A percentile compares a stretch with the other conserved stretches of the same genome.
These are phyloP conservation scores for Nothocercus nigrocapillus DNA, from an alignment of 2,113 vertebrate genomes.

Conservation along the genomic window DNA sequence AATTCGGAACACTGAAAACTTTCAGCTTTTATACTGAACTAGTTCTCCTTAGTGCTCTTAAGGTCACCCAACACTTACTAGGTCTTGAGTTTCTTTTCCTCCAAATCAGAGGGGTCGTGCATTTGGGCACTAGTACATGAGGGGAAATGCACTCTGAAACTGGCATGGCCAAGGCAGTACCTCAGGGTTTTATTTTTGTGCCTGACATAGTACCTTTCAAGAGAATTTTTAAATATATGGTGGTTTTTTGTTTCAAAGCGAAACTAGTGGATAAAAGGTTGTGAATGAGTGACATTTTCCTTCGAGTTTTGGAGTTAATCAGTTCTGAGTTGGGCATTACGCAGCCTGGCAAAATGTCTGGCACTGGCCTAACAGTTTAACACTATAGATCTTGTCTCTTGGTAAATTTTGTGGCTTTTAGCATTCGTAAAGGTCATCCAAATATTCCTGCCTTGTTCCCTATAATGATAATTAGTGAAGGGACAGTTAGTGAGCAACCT, in stretches of 20 bases:
- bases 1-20: not conserved
- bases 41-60: fast-evolving
- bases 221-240: not conserved
- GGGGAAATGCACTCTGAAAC: not conserved
- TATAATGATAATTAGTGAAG: not conserved
- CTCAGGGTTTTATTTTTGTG: not conserved
- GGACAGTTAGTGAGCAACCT: not conserved
- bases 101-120: not conserved
- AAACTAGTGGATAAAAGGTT: not conserved
- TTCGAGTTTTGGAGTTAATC: not conserved
- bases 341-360: not conserved
- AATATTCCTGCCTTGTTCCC: not conserved
- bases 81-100: not conserved
- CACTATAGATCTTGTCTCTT: not conserved
- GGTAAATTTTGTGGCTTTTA: not conserved
- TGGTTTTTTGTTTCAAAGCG: not conserved
- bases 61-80: not conserved
- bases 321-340: not conserved
- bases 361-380: not conserved
- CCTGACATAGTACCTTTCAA: not conserved
- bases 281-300: not conserved
- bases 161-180: not conserved
- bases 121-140: not conserved
- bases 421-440: not conserved
- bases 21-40: not conserved